Evolutionary conservation across 2,113 vertebrate species (phyloP), one percentile per base, ranked within the genome.

Genomic region (Caranx ignobilis): DNA sequence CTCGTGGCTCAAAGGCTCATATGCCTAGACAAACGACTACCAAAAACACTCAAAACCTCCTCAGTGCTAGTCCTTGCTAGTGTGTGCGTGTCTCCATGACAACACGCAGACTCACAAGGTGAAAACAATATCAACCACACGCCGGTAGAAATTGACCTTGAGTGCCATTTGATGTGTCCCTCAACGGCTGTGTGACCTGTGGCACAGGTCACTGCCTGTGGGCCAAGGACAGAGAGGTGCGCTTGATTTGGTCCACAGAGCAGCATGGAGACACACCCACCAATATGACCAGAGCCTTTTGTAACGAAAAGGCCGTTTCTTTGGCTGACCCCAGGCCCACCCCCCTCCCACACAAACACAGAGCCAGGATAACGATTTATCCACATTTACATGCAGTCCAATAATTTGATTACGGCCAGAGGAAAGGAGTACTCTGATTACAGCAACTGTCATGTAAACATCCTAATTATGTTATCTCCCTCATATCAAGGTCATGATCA

Each of bases 231-330:
- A 61, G 55, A 56, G 59, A 73, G 71, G 72, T 71, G 75, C 39
- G 81, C 78, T 88, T 76, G 83, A 87, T 89, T 87, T 60, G 73
- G 73, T 85, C 81, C 84, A 74, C 72, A 60, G 84, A 80, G 75
- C 75, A 85, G 84, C 87, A 82, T 18, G 34, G 77, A 87, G 81
- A 81, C 79, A 77, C 57, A 12, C 63, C 5, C 12, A 66, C 72
- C 55, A 81, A 88, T 88, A 90, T 83, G 75, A 34, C 45, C 64
- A 35, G 71, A 52, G 74, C 43, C 62, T 83, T 83, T 77, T 72
- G 77, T 67, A 65, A 37, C 69, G 70, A 54, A 86, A 79, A 81
- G 67, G 86, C 60, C 59, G 34, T 73, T 79, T 74, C 71, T 71
- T 60, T 73, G 81, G 75, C 70, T 62, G 59, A 61, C 61, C 18